phyloP scores from a whole-genome alignment of 2,888 invertebrate genomes.

The Campoplex nolae region DNA sequence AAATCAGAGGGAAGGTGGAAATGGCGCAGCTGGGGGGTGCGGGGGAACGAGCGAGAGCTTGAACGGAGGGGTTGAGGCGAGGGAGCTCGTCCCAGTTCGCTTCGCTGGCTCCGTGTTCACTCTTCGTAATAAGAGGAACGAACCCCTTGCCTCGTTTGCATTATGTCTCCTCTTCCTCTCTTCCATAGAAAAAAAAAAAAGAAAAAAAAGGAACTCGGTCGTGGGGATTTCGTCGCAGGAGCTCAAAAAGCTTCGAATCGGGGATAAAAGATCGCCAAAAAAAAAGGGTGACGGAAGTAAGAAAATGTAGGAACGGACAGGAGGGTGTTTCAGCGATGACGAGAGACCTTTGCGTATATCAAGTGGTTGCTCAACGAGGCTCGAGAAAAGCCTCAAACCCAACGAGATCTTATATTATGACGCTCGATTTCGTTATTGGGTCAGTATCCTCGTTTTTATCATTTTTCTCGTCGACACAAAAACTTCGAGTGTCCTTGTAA shows the following conservation, averaged over 20 bases:
- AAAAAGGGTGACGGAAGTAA: neutral
- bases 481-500: constrained; percentile 40
- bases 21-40: neutral
- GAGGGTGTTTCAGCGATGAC: constrained; percentile 43
- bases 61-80: constrained; percentile 37
- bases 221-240: neutral
- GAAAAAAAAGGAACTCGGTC: neutral
- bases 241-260: neutral
- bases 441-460: constrained; percentile 74
- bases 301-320: neutral
- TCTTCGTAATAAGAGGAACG: constrained; percentile 40
- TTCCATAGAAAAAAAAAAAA: neutral
- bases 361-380: constrained; percentile 61
- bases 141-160: constrained; percentile 2
- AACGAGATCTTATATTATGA: constrained; percentile 46
- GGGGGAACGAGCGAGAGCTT: constrained; percentile 5
- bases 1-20: constrained; percentile 28
- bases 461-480: constrained; percentile 62
- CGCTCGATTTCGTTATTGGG: constrained; percentile 77
- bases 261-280: neutral
- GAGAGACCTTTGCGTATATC: constrained; percentile 54
- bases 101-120: constrained; percentile 30
- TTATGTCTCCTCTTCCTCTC: neutral
- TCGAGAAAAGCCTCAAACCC: constrained; percentile 43
- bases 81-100: constrained; percentile 57